A percentile compares a stretch with the other conserved stretches of the same genome.
Conservation (phyloP, 2,888 invertebrate genomes). For the Calliphora vomitoria region DNA sequence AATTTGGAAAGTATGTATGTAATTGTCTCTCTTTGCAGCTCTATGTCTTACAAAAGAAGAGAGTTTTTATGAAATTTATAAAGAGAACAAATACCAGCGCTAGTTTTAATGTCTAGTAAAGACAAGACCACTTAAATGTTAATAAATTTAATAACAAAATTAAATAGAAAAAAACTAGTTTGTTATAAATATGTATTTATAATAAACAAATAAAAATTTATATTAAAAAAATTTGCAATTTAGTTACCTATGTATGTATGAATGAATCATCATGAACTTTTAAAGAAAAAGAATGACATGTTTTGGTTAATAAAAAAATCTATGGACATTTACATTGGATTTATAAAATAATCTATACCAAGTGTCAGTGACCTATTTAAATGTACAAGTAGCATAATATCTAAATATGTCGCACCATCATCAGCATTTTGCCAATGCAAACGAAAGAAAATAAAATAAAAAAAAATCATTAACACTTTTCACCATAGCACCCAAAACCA, state of each 20-base stretch:
- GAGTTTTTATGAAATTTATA: background rate
- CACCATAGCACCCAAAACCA: background rate
- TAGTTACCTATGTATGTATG: background rate
- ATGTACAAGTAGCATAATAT: conserved; percentile 28
- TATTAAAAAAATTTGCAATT: conserved; percentile 28
- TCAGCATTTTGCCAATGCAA: background rate
- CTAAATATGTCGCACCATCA: background rate
- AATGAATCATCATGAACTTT: conserved; percentile 49
- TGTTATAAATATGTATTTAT: background rate
- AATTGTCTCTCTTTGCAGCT: conserved; percentile 26
- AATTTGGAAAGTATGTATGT: conserved; percentile 27
- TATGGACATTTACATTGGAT: background rate
- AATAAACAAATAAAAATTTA: background rate
- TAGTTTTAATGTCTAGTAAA: conserved; percentile 19
- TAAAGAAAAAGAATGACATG: background rate
- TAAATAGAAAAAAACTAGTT: conserved; percentile 46
- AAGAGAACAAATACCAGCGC: conserved; percentile 36
- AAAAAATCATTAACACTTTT: too few relatives aligned
- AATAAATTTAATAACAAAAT: conserved; percentile 46
- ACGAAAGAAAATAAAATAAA: background rate
- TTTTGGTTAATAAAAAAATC: background rate
- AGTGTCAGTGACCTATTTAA: conserved; percentile 71
- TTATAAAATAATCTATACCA: background rate
- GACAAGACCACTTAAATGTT: conserved; percentile 30
- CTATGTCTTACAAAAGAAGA: conserved; percentile 15